These are phyloP conservation scores for Cenopis cana DNA, from an alignment of 2,888 invertebrate species.

Conservation along the genomic window DNA sequence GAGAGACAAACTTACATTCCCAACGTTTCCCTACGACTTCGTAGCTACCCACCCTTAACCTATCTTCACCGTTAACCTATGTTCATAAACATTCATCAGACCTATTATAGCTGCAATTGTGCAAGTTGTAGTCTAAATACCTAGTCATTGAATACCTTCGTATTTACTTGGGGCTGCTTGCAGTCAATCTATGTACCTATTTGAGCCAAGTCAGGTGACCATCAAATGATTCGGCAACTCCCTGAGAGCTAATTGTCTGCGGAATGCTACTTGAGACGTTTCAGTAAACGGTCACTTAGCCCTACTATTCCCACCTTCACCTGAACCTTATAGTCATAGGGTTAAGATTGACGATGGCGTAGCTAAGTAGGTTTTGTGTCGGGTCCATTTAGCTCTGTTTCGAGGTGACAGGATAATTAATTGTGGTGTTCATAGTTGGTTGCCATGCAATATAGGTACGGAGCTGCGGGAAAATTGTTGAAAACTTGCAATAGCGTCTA, in stretches of 20 bases:
- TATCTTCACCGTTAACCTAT: too few species aligned
- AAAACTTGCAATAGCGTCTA: neutral
- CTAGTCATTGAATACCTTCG: neutral
- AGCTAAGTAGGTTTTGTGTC: neutral
- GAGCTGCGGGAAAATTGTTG: neutral
- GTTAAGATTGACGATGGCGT: neutral
- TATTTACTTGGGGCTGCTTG: too few species aligned
- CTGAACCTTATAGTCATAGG: neutral
- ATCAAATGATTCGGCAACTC: conserved; percentile 4
- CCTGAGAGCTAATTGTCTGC: neutral
- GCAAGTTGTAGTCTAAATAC: too few species aligned
- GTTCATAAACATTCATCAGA: too few species aligned
- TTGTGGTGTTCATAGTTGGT: conserved; percentile 12
- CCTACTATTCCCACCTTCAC: neutral
- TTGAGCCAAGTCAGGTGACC: neutral
- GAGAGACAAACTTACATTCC: too few species aligned
- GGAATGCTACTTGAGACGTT: conserved; percentile 18
- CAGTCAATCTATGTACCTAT: neutral
- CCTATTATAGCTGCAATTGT: too few species aligned
- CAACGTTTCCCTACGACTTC: too few species aligned
- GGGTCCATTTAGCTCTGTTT: conserved; percentile 12
- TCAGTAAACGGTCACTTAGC: neutral
- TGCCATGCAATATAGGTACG: neutral
- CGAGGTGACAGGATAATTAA: conserved; percentile 16
- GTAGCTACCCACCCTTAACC: too few species aligned